Evolutionary conservation across 2,113 vertebrate genomes (phyloP).

Genomic region (Clarias magur): DNA sequence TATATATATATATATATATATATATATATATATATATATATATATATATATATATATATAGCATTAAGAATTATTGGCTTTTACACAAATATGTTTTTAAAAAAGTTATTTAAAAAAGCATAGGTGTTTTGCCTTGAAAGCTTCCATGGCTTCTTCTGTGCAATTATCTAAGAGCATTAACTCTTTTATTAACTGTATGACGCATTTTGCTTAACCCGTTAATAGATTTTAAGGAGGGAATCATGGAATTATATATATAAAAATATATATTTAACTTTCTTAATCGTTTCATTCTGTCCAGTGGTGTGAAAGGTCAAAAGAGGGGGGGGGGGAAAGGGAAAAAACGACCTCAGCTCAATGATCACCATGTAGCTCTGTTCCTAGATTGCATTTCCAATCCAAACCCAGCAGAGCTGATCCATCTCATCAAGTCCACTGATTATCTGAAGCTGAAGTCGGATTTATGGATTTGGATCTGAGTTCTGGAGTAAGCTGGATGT

Average conservation of each 20-base stretch:
- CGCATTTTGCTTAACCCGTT: neutral
- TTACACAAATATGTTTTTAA: neutral
- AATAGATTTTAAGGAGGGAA: neutral
- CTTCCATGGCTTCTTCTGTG: too few species aligned
- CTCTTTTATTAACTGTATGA: neutral
- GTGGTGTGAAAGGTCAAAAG: neutral
- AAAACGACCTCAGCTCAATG: neutral
- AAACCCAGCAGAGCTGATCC: neutral
- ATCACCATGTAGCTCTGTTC: neutral
- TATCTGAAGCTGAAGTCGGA: neutral
- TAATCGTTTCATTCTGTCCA: neutral
- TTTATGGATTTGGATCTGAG: neutral
- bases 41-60: too few species aligned
- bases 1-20: too few species aligned
- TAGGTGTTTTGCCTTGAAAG: neutral
- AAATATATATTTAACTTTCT: neutral
- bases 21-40: too few species aligned
- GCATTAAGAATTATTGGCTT: neutral
- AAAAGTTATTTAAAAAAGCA: too few species aligned
- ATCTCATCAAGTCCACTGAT: neutral
- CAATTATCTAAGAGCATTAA: too few species aligned
- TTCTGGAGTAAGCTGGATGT: slow-evolving; percentile 9
- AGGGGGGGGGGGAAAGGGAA: too few species aligned
- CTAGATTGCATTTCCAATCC: neutral
- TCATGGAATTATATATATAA: neutral